These are phyloP conservation scores for Merodon equestris DNA, from an alignment of 2,888 invertebrate species.

Conservation along the genomic window DNA sequence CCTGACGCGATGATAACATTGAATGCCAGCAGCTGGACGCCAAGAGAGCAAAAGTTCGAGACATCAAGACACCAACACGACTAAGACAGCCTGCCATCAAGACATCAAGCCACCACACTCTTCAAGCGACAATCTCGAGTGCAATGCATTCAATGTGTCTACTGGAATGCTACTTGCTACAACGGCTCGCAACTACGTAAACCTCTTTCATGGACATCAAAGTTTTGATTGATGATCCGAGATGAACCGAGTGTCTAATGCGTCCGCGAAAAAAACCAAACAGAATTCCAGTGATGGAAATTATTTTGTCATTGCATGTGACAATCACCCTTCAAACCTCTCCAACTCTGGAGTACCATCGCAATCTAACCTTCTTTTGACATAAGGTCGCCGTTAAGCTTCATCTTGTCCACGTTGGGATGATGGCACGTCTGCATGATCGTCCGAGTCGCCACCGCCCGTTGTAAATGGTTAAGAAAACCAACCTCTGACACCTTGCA, in stretches of 20 bases:
- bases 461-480: conserved; percentile 24
- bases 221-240: conserved; percentile 57
- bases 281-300: conserved; percentile 21
- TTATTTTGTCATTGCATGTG: conserved; percentile 47
- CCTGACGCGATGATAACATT: conserved; percentile 17
- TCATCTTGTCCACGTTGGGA: conserved; percentile 21
- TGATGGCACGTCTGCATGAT: conserved; percentile 16
- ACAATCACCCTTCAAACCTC: conserved; percentile 42
- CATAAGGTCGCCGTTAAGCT: conserved; percentile 1
- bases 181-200: conserved; percentile 34
- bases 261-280: neutral
- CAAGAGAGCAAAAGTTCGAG: no score
- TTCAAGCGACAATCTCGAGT: conserved; percentile 40
- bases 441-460: neutral
- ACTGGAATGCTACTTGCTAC: conserved; percentile 53
- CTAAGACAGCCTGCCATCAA: conserved; percentile 3
- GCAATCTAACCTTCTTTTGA: neutral
- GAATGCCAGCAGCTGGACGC: conserved; percentile 23
- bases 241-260: conserved; percentile 4
- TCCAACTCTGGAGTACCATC: neutral
- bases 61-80: no score
- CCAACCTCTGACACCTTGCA: conserved; percentile 61
- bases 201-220: conserved; percentile 43
- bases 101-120: conserved; percentile 1
- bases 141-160: conserved; percentile 49